Conservation (phyloP, 2,888 invertebrate genomes). For the Schrankia costaestrigalis region DNA sequence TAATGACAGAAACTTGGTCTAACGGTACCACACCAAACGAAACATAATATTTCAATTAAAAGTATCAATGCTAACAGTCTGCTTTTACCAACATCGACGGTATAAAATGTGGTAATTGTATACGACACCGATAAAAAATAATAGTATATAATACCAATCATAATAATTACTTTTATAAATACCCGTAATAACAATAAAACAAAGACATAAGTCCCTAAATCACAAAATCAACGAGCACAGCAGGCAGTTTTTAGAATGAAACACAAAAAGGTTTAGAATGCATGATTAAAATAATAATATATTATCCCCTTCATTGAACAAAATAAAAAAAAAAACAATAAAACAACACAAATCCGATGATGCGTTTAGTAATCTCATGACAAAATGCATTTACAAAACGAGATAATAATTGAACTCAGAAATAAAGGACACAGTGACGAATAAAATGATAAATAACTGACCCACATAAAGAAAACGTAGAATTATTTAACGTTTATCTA, state of each 20-base stretch:
- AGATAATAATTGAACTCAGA: conserved; percentile 15
- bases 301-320: conserved; percentile 3
- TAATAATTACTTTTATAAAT: too few relatives aligned
- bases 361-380: conserved; percentile 1
- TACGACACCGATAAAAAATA: too few relatives aligned
- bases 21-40: too few relatives aligned
- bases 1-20: too few relatives aligned
- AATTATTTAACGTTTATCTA: conserved; percentile 26
- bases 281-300: conserved; percentile 5
- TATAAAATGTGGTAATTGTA: too few relatives aligned
- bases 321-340: conserved; percentile 7
- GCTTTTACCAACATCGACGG: too few relatives aligned
- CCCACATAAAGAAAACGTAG: conserved; percentile 22
- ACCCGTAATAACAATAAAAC: too few relatives aligned
- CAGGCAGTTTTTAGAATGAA: conserved; percentile 3
- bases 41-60: too few relatives aligned
- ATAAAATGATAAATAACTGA: conserved; percentile 19
- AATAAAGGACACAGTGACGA: conserved; percentile 20
- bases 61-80: too few relatives aligned
- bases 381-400: conserved; percentile 10
- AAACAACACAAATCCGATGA: conserved; percentile 2
- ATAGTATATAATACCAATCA: too few relatives aligned
- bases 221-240: not conserved
- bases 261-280: not conserved
- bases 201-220: not conserved